Conservation (phyloP, 2,888 invertebrate genomes). For the Tenthredo amoena region DNA sequence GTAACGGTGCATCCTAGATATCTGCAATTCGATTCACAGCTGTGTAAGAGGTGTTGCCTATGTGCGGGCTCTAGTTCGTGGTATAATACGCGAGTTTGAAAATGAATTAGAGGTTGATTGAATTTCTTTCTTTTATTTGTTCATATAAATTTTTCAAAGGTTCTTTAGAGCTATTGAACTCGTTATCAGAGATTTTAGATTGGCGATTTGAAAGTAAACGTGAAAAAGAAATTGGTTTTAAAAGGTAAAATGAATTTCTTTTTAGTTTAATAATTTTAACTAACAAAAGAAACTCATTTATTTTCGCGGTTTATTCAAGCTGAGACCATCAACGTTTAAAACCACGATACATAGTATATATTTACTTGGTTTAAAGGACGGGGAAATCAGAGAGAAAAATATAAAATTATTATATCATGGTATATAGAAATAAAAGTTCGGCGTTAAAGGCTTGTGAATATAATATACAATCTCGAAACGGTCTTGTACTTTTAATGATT, state of each 20-base stretch:
- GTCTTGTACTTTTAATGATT: background rate
- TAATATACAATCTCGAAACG: too few relatives aligned
- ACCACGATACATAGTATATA: background rate
- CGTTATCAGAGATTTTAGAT: background rate
- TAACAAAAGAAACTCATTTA: conserved; percentile 12
- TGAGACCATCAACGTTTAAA: background rate
- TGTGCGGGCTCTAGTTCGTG: background rate
- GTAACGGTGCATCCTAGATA: conserved; percentile 1
- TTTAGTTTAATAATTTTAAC: background rate
- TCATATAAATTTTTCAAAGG: background rate
- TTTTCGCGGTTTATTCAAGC: background rate
- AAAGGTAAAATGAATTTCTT: background rate
- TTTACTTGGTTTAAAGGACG: background rate
- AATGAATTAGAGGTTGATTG: background rate
- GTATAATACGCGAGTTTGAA: background rate
- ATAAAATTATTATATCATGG: background rate
- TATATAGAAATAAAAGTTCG: background rate
- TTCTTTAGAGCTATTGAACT: background rate
- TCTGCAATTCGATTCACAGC: background rate
- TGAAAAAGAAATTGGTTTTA: background rate
- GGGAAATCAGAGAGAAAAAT: background rate
- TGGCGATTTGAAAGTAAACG: background rate
- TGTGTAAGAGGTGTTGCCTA: conserved; percentile 19
- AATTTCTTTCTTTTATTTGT: background rate
- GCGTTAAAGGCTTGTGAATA: too few relatives aligned